phyloP scores from a whole-genome alignment of 1,140 invertebrate species.

The Ptiloglossa arizonensis region DNA sequence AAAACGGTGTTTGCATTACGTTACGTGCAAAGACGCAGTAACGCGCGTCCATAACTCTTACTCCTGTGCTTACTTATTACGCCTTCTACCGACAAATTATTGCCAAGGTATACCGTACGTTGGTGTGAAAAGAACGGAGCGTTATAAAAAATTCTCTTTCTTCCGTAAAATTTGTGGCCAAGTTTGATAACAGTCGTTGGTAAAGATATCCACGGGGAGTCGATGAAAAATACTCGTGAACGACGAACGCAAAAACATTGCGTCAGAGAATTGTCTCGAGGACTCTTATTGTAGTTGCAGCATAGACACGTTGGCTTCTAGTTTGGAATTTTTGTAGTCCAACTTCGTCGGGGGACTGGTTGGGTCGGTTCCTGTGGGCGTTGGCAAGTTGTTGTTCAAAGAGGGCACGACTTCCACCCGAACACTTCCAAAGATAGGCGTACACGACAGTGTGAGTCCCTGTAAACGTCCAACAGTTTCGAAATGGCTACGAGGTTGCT shows the following conservation, averaged over 20 bases:
- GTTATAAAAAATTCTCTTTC: background rate
- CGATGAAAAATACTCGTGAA: too few species aligned
- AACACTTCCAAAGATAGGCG: slow-evolving; percentile 5
- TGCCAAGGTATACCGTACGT: background rate
- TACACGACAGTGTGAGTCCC: background rate
- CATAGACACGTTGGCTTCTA: background rate
- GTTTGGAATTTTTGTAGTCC: slow-evolving; percentile 8
- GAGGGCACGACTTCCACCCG: background rate
- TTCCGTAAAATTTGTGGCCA: background rate
- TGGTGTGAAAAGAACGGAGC: background rate
- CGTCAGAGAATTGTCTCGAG: too few species aligned
- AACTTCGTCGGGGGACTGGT: background rate
- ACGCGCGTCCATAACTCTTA: background rate
- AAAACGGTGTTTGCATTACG: slow-evolving; percentile 5
- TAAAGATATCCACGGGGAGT: background rate
- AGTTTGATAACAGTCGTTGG: background rate
- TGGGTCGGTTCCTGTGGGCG: background rate
- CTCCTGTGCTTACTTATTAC: background rate
- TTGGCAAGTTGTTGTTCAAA: slow-evolving; percentile 5
- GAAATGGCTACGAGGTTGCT: background rate
- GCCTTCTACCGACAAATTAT: background rate
- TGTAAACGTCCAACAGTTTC: slow-evolving; percentile 13
- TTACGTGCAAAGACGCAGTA: slow-evolving; percentile 4
- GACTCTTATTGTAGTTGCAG: background rate
- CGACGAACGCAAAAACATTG: too few species aligned